Base-by-base conservation (phyloP, 1,140 invertebrate species). In the Nomia melanderi region DNA sequence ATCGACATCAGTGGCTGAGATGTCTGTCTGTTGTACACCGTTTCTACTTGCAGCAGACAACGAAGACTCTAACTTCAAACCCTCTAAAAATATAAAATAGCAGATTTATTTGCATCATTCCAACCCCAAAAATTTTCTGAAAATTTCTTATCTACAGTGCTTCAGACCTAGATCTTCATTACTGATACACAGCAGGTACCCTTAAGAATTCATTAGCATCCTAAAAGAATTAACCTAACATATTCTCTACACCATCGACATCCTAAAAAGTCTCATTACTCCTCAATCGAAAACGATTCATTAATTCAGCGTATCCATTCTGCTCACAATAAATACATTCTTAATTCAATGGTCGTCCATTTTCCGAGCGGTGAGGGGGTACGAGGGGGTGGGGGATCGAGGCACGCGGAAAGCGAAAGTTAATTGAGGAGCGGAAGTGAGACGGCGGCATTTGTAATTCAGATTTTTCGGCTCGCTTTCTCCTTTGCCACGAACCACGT, bases 391-490 rank as follows among this genome's bases (percentile, higher is more conserved):
- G 41, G 14, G 11, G 53, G 6, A 29, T 7, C 17, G 17, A 27
- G 39, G 23, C 23, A 8, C 56, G 41, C 27, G 41, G 73, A 76
- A 69, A 76, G 73, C 39, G 73, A 76, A 76, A 76, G 73, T 76
- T 76, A 69, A 76, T 76, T 69, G 64, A 66, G 65, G 31, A 44
- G 65, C 64, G 54, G 36, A 64, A 57, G 36, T 39, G 63, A 36
- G 50, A 54, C 36, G 67, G 39, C 63, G 41, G 31, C 54, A 76
- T 76, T 76, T 76, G 73, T 76, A 76, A 76, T 76, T 76, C 73
- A 76, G 65, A 76, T 76, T 76, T 76, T 76, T 76, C 73, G 47
- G n/a, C 41, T 76, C 64, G 64, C 73, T 67, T 75, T 67, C 39
- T 67, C 63, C 39, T 44, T 41, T 31, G 33, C 59, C 6, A 27